Evolutionary conservation across 2,797 vertebrate species (phyloP).

Genomic region (Nyctibius grandis): DNA sequence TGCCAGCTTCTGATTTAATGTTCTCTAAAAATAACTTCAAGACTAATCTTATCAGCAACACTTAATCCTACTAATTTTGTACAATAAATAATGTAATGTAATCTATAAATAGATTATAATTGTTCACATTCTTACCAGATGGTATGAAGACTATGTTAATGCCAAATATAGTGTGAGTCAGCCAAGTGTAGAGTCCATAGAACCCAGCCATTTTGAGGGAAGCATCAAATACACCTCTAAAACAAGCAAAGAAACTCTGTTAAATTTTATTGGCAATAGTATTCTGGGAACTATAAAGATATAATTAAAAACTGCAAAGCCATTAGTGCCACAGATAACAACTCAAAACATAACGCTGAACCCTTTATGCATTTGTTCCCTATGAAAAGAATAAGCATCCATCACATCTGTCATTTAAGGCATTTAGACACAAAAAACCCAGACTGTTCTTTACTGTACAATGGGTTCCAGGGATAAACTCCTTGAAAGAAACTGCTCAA

Average conservation of each 20-base stretch:
- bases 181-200: conserved; percentile 98
- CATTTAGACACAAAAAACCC: background rate
- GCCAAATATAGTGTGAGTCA: conserved; percentile 98
- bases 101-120: background rate
- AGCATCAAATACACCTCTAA: conserved; percentile 97
- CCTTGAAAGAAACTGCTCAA: background rate
- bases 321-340: background rate
- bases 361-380: background rate
- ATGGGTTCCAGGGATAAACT: background rate
- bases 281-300: background rate
- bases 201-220: conserved; percentile 99
- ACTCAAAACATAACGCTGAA: background rate
- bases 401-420: background rate
- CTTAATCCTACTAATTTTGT: background rate
- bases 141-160: conserved; percentile 99
- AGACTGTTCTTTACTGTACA: background rate
- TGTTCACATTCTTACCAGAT: conserved; percentile 83
- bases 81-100: background rate
- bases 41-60: background rate
- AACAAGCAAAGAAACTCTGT: conserved; percentile 54
- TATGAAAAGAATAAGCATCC: background rate
- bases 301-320: background rate
- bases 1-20: background rate
- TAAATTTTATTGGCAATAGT: background rate
- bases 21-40: background rate